phyloP scores from a whole-genome alignment of 2,113 vertebrate species.

The Eulemur macaco region DNA sequence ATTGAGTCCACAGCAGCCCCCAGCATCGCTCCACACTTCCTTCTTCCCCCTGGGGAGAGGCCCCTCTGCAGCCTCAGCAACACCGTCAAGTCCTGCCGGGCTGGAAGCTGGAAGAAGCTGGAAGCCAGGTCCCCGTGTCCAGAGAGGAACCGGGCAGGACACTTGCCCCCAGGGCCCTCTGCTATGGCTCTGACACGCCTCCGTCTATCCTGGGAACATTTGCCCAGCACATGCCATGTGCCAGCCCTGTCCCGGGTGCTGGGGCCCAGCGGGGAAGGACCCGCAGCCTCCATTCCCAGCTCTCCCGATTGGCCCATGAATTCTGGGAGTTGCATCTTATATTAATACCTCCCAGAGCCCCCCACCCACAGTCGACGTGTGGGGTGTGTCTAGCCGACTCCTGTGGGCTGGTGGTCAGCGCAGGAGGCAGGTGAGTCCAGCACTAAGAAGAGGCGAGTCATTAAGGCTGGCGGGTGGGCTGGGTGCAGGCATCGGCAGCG shows the following conservation, averaged over 20 bases:
- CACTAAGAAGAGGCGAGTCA: background rate
- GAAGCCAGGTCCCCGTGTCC: background rate
- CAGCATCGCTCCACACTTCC: background rate
- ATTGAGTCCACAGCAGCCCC: no score
- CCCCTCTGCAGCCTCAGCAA: no score
- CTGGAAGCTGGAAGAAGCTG: no score
- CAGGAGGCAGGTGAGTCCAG: no score
- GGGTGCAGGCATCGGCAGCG: background rate
- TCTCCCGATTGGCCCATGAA: rapidly evolving
- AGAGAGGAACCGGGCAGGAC: no score
- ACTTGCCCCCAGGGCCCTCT: rapidly evolving
- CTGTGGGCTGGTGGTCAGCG: background rate
- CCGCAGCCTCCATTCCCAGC: rapidly evolving
- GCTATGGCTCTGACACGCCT: rapidly evolving
- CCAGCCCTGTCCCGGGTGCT: background rate
- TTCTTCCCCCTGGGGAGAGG: background rate
- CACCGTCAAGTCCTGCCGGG: rapidly evolving
- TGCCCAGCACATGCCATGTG: background rate
- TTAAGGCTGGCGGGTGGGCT: no score
- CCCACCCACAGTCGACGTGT: rapidly evolving
- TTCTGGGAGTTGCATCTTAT: background rate
- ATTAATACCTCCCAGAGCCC: no score
- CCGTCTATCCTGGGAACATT: background rate
- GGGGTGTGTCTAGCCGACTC: background rate
- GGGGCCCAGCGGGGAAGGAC: background rate